phyloP scores from a whole-genome alignment of 2,888 invertebrate genomes.

The Micropterix aruncella region DNA sequence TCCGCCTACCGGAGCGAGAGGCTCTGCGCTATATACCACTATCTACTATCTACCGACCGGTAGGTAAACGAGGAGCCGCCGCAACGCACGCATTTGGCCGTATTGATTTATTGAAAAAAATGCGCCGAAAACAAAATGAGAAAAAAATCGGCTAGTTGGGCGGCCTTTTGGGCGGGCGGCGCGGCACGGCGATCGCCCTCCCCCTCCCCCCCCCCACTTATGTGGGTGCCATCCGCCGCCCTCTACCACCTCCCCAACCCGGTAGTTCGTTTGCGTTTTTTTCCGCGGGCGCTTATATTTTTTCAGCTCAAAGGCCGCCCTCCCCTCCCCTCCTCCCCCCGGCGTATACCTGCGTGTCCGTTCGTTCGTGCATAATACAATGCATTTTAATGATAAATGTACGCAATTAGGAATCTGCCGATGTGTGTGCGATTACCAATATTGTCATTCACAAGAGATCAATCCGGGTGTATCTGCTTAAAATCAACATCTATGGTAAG shows the following conservation, averaged over 20 bases:
- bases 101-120: slow-evolving; percentile 2
- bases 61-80: too few relatives aligned
- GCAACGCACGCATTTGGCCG: not conserved
- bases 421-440: too few relatives aligned
- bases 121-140: not conserved
- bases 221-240: too few relatives aligned
- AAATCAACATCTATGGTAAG: too few relatives aligned
- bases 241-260: slow-evolving; percentile 1
- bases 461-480: too few relatives aligned
- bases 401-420: not conserved
- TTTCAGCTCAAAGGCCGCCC: slow-evolving; percentile 8
- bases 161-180: slow-evolving; percentile 7
- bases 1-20: too few relatives aligned
- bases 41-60: too few relatives aligned
- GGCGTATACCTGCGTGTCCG: slow-evolving; percentile 8
- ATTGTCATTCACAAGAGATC: too few relatives aligned
- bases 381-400: not conserved
- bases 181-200: slow-evolving; percentile 9
- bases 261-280: slow-evolving; percentile 8
- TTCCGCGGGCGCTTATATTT: slow-evolving; percentile 5
- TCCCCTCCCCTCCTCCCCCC: slow-evolving; percentile 17
- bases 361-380: slow-evolving; percentile 6
- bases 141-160: slow-evolving; percentile 8
- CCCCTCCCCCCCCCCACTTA: slow-evolving; percentile 9
- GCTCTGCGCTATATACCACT: too few relatives aligned